Conservation (phyloP, 1,140 invertebrate genomes). For the Rhyzopertha dominica region DNA sequence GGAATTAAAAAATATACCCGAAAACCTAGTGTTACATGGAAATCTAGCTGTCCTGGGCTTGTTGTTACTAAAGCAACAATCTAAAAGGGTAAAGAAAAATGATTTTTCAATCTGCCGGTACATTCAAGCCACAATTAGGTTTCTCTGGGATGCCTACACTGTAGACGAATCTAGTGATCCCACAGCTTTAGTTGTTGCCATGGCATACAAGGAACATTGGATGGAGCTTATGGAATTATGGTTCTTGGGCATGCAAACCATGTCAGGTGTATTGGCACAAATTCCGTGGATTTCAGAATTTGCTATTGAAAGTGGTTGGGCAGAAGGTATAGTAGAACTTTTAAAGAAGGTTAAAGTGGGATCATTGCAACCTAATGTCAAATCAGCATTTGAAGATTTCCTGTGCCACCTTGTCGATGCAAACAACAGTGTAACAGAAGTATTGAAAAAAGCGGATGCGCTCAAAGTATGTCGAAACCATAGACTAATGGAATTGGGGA, state of each 20-base stretch:
- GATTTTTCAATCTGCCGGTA: constrained; percentile 84
- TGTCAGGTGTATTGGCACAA: constrained; percentile 70
- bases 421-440: constrained; percentile 65
- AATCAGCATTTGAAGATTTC: constrained; percentile 86
- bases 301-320: constrained; percentile 87
- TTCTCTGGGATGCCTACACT: constrained; percentile 88
- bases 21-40: constrained; percentile 78
- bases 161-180: constrained; percentile 82
- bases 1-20: constrained; percentile 73
- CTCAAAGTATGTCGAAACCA: constrained; percentile 78
- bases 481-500: constrained; percentile 81
- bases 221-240: constrained; percentile 84
- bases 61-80: constrained; percentile 76
- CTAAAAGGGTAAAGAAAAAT: constrained; percentile 74
- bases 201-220: constrained; percentile 82
- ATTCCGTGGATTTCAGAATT: constrained; percentile 89
- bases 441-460: constrained; percentile 78
- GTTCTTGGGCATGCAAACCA: constrained; percentile 91
- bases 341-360: constrained; percentile 76
- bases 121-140: constrained; percentile 80
- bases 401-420: constrained; percentile 78
- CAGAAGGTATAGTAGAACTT: constrained; percentile 76
- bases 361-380: constrained; percentile 72
- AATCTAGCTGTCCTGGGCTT: constrained; percentile 79
- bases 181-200: constrained; percentile 72